Evolutionary conservation across 2,113 vertebrate species (phyloP).

Genomic region (Sceloporus tristichus): DNA sequence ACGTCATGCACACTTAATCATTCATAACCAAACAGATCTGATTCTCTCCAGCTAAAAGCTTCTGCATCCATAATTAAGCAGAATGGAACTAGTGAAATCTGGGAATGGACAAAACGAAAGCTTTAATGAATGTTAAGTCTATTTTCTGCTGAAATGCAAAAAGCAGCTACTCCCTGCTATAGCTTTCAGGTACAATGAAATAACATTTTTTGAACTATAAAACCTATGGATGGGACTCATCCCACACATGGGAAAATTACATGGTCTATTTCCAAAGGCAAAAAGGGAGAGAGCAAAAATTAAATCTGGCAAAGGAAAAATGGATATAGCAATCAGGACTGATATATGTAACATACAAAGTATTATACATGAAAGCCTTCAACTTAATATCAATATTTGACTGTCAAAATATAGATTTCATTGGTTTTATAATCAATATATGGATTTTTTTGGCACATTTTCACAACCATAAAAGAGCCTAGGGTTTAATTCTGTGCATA

Average conservation of each 20-base stretch:
- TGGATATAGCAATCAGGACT: not conserved
- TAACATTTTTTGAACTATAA: not conserved
- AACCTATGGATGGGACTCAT: not conserved
- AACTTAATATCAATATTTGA: not conserved
- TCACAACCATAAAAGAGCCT: not conserved
- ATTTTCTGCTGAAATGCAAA: constrained; percentile 19
- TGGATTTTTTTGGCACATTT: not conserved
- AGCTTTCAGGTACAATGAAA: constrained; percentile 9
- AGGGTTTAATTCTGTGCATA: not conserved
- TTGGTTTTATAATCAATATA: not conserved
- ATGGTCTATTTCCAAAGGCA: not conserved
- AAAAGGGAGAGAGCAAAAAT: not conserved
- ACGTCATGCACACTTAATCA: constrained; percentile 76
- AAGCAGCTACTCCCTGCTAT: not conserved
- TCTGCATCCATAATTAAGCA: constrained; percentile 76
- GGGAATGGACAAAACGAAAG: constrained; percentile 54
- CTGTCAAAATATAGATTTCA: not conserved
- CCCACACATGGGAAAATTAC: not conserved
- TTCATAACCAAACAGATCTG: constrained; percentile 72
- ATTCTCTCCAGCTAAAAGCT: constrained; percentile 72
- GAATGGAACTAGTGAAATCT: constrained; percentile 56
- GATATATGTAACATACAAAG: not conserved
- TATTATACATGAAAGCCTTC: no score
- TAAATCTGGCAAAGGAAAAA: constrained; percentile 28
- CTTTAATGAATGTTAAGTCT: constrained; percentile 47